phyloP scores from a whole-genome alignment of 2,113 vertebrate genomes.

The Dasypus novemcinctus region DNA sequence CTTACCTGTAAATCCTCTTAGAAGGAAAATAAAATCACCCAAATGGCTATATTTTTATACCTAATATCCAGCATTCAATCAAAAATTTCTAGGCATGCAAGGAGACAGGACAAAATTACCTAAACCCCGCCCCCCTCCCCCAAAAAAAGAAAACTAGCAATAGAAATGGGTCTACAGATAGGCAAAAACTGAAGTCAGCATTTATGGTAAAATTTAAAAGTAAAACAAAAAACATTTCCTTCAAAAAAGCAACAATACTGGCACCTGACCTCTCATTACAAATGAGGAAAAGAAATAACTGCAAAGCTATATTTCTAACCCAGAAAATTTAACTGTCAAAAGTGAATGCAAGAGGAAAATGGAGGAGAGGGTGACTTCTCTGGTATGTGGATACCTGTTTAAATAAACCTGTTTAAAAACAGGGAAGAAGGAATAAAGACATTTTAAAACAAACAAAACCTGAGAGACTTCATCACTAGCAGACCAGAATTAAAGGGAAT shows the following conservation, averaged over 20 bases:
- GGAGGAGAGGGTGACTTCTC: not conserved
- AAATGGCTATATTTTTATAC: not conserved
- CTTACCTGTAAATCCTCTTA: not conserved
- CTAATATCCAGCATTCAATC: not conserved
- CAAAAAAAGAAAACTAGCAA: not conserved
- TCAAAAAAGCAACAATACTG: not conserved
- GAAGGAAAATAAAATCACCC: constrained; percentile 6
- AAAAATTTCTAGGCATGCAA: not conserved
- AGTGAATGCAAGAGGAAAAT: not conserved
- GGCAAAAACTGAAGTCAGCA: not conserved
- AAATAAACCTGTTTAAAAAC: not conserved
- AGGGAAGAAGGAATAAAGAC: not conserved
- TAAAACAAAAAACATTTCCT: constrained; percentile 31
- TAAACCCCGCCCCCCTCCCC: too few species aligned
- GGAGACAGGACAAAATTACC: not conserved
- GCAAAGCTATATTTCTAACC: not conserved
- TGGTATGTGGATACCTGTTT: not conserved
- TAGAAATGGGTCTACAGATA: not conserved
- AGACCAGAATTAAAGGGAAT: not conserved
- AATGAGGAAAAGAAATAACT: constrained; percentile 17
- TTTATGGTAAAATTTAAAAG: not conserved
- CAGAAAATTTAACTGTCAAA: not conserved
- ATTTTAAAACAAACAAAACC: not conserved
- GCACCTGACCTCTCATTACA: not conserved
- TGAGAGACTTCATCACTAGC: not conserved